A percentile compares a stretch with the other conserved stretches of the same genome.
phyloP scores from a whole-genome alignment of 2,113 vertebrate species.

The Elgaria multicarinata region DNA sequence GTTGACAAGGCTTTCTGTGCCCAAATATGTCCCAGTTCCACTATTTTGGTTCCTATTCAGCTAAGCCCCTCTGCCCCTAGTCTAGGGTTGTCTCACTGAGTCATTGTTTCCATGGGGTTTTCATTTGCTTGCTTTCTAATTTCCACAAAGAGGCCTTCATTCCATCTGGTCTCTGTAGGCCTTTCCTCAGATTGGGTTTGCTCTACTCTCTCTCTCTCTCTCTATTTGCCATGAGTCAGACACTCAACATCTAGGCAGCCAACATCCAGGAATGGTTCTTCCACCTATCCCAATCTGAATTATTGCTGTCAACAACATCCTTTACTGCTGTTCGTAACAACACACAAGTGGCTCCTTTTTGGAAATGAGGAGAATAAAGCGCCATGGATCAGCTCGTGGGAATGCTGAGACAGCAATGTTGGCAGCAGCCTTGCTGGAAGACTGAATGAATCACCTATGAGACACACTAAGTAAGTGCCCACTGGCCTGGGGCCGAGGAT shows the following conservation, averaged over 20 bases:
- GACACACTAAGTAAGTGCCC: slow-evolving; percentile 35
- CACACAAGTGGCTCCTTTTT: slow-evolving; percentile 42
- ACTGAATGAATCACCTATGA: slow-evolving; percentile 35
- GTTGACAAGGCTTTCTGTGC: neutral
- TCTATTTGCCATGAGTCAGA: neutral
- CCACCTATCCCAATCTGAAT: slow-evolving; percentile 1
- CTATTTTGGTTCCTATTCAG: neutral
- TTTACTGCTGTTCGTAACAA: slow-evolving; percentile 30
- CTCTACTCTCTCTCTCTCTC: neutral
- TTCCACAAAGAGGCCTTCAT: neutral
- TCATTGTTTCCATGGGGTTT: neutral
- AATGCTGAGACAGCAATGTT: slow-evolving; percentile 25
- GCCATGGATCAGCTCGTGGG: slow-evolving; percentile 29
- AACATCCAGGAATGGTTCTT: slow-evolving; percentile 24
- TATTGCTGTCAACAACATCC: slow-evolving; percentile 13
- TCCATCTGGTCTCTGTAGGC: neutral
- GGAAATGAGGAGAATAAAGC: slow-evolving; percentile 19
- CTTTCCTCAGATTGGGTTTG: neutral
- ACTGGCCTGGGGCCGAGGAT: slow-evolving; percentile 6
- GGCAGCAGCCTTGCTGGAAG: slow-evolving; percentile 33
- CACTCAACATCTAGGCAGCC: neutral
- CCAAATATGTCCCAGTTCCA: fast-evolving
- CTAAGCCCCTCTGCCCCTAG: neutral
- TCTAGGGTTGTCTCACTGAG: neutral
- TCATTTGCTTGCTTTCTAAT: neutral